A percentile compares a stretch with the other conserved stretches of the same genome.
Evolutionary conservation across 2,888 invertebrate genomes (phyloP).

Genomic region (Elgonia sp.): DNA sequence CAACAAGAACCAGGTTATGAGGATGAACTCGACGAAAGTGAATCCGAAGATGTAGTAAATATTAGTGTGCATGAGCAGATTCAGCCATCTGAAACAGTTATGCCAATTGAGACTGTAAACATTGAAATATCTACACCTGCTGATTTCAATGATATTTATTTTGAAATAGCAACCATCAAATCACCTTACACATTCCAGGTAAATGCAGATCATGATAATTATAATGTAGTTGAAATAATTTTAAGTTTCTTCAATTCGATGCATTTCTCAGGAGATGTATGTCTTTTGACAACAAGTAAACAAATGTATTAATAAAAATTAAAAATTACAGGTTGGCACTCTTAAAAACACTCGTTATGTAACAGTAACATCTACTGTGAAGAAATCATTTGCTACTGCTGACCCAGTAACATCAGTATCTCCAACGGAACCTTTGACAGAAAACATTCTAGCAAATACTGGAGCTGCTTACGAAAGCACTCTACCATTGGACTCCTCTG

Average conservation of each 20-base stretch:
- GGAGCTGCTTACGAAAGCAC: constrained; percentile 92
- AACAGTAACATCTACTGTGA: constrained; percentile 95
- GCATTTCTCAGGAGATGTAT: no score
- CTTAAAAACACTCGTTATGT: constrained; percentile 95
- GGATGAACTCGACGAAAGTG: constrained; percentile 91
- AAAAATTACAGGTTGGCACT: constrained; percentile 92
- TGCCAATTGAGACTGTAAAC: constrained; percentile 93
- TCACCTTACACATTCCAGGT: constrained; percentile 97
- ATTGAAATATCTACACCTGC: constrained; percentile 96
- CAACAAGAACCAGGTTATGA: constrained; percentile 83
- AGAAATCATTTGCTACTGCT: constrained; percentile 91
- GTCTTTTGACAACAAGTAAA: no score
- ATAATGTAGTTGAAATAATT: no score
- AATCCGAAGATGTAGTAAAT: constrained; percentile 87
- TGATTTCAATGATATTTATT: constrained; percentile 94
- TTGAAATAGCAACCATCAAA: constrained; percentile 96
- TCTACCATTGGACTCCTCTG: constrained; percentile 91
- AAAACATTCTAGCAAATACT: constrained; percentile 94
- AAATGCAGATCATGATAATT: no score
- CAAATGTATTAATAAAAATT: no score
- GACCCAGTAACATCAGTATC: constrained; percentile 88
- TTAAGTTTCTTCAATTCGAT: no score
- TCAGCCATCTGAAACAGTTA: constrained; percentile 86
- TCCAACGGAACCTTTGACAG: constrained; percentile 93
- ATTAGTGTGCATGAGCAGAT: constrained; percentile 83